Conservation (phyloP, 2,797 vertebrate genomes). For the Microtus obscurus region DNA sequence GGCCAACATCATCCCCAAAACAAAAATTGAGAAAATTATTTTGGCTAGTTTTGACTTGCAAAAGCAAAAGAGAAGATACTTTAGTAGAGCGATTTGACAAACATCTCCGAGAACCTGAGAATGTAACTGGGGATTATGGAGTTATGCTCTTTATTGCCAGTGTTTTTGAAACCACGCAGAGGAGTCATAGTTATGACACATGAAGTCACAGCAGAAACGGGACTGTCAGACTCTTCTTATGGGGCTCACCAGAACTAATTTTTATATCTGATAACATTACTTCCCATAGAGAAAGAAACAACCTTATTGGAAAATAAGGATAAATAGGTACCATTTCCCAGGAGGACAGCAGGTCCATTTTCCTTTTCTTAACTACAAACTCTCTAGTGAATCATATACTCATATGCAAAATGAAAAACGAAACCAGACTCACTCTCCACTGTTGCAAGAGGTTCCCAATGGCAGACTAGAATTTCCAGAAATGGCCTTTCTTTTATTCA, state of each 20-base stretch:
- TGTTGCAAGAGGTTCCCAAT: conserved; percentile 2
- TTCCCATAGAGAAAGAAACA: conserved; percentile 12
- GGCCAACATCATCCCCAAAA: conserved; percentile 71
- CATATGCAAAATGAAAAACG: not conserved
- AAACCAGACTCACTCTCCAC: not conserved
- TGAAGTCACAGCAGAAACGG: conserved; percentile 5
- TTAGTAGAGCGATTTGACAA: conserved; percentile 71
- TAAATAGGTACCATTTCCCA: conserved; percentile 5
- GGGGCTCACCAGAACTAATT: conserved; percentile 35
- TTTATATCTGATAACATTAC: conserved; percentile 41
- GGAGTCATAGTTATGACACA: not conserved
- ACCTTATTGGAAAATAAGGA: conserved; percentile 32
- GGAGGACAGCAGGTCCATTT: not conserved
- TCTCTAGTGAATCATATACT: not conserved
- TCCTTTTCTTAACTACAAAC: not conserved
- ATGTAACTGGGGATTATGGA: conserved; percentile 62
- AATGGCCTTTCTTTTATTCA: conserved; percentile 5
- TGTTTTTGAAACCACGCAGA: conserved; percentile 51
- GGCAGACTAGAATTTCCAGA: not conserved
- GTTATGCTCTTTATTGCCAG: conserved; percentile 54
- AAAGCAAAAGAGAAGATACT: conserved; percentile 67
- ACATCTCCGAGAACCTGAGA: conserved; percentile 71
- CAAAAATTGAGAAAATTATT: conserved; percentile 58
- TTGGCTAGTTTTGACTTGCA: conserved; percentile 64
- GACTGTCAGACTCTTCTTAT: conserved; percentile 24